phyloP scores from a whole-genome alignment of 2,113 vertebrate genomes.

The Aptenodytes forsteri region DNA sequence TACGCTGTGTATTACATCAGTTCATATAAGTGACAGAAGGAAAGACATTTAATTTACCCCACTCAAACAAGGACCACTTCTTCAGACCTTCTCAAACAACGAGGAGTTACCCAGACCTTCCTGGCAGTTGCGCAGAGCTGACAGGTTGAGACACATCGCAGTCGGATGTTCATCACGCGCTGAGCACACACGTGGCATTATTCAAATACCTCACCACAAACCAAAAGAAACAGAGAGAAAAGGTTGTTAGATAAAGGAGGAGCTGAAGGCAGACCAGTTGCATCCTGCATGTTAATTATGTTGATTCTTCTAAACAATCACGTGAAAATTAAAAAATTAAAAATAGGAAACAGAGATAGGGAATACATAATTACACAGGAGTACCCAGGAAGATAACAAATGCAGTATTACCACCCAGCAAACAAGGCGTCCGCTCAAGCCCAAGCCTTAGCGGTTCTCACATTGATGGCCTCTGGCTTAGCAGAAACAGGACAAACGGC shows the following conservation, averaged over 20 bases:
- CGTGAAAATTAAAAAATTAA: fast-evolving
- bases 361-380: neutral
- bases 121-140: fast-evolving
- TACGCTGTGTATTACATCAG: fast-evolving
- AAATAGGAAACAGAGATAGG: neutral
- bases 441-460: neutral
- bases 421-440: neutral
- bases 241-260: neutral
- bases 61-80: neutral
- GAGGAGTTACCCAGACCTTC: neutral
- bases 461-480: fast-evolving
- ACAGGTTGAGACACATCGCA: fast-evolving
- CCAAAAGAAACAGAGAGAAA: neutral
- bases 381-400: neutral
- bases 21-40: neutral
- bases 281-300: fast-evolving
- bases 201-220: neutral
- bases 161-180: fast-evolving
- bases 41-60: neutral
- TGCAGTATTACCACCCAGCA: neutral
- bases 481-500: neutral
- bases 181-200: fast-evolving
- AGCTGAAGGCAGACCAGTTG: neutral
- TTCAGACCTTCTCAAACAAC: neutral
- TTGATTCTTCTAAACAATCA: fast-evolving